phyloP scores from a whole-genome alignment of 2,888 invertebrate species.

The Cerceris ruficornis region DNA sequence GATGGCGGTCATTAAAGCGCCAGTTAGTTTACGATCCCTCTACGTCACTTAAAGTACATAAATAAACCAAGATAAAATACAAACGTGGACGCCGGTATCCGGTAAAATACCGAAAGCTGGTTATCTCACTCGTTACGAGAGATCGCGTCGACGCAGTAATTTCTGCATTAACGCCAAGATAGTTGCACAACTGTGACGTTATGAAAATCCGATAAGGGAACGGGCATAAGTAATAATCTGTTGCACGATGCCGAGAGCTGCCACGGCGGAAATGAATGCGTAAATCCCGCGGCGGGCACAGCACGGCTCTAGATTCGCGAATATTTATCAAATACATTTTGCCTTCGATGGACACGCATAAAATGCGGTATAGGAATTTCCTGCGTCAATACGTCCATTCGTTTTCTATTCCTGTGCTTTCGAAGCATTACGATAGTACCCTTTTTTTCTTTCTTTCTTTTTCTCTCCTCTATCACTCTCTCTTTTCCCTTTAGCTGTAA shows the following conservation, averaged over 20 bases:
- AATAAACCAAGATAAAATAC: slow-evolving; percentile 45
- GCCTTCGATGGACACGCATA: no score
- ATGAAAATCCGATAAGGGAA: not conserved
- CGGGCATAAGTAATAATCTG: not conserved
- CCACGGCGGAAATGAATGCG: no score
- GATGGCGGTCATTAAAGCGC: slow-evolving; percentile 32
- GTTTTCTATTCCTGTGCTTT: no score
- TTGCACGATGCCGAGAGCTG: no score
- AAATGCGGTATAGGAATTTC: no score
- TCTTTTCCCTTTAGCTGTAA: not conserved
- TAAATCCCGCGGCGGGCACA: no score
- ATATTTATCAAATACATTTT: no score
- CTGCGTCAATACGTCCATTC: no score
- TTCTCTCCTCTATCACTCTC: no score
- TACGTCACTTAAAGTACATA: slow-evolving; percentile 41
- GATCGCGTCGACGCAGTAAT: slow-evolving; percentile 19
- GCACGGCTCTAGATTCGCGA: no score
- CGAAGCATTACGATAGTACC: no score
- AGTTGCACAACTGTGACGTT: not conserved
- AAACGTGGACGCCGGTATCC: not conserved
- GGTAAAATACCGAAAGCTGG: slow-evolving; percentile 16
- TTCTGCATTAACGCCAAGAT: not conserved
- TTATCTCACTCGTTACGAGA: slow-evolving; percentile 6
- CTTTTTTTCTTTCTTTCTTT: no score
- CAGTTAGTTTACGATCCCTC: slow-evolving; percentile 48